Evolutionary conservation across 2,888 invertebrate genomes (phyloP).

Genomic region (Hirtodrosophila alboralis): DNA sequence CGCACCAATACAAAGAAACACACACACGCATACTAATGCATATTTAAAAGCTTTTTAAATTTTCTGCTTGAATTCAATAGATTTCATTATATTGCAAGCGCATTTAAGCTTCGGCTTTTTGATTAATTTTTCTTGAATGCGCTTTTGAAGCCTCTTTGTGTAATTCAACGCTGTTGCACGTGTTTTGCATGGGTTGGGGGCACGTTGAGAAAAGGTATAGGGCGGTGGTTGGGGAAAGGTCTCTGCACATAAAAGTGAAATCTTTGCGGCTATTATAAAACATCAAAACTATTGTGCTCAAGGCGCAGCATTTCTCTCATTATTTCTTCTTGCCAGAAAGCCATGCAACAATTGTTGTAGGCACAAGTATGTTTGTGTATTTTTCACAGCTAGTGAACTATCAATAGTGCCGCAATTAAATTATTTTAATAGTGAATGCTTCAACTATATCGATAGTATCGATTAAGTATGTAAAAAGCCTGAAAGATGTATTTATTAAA

Average conservation of each 20-base stretch:
- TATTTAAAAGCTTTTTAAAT: background rate
- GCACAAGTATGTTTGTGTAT: constrained; percentile 4
- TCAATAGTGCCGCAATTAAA: too few species aligned
- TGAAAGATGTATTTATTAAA: too few species aligned
- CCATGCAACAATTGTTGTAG: constrained; percentile 56
- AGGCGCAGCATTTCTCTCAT: constrained; percentile 33
- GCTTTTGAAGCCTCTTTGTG: too few species aligned
- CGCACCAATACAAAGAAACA: background rate
- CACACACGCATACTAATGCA: background rate
- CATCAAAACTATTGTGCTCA: constrained; percentile 13
- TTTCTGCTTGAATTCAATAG: too few species aligned
- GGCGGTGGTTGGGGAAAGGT: constrained; percentile 13
- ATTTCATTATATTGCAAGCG: background rate
- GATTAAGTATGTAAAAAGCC: too few species aligned
- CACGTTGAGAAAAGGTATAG: background rate
- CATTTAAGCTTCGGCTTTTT: constrained; percentile 2
- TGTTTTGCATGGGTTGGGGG: constrained; percentile 4
- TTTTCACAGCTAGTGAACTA: too few species aligned
- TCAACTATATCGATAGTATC: too few species aligned
- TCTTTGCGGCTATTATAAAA: constrained; percentile 67
- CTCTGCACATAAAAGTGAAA: constrained; percentile 71
- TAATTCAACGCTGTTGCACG: constrained; percentile 12
- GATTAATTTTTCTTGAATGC: background rate
- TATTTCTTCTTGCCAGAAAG: constrained; percentile 36
- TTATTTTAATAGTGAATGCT: too few species aligned